Base-by-base conservation (phyloP, 2,113 vertebrate species). In the Tragulus kanchil region DNA sequence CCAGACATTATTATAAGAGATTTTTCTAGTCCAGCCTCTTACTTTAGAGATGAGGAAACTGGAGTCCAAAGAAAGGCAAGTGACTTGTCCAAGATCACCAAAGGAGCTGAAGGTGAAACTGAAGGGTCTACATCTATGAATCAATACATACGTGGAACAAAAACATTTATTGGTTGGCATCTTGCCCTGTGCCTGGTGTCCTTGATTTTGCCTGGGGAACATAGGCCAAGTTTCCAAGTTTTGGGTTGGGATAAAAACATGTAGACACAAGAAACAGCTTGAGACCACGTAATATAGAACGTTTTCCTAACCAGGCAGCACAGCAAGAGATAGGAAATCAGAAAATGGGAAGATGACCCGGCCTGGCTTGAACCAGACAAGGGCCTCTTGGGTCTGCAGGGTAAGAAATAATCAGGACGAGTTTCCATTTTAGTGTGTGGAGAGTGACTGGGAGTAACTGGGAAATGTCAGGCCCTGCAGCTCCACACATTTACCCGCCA, bases 1-100 rank as follows among this genome's bases (percentile, higher is more conserved):
- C 21, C 25, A 77, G 87, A 77, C 58, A 85, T 21, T 62, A 61
- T 71, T 58, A 71, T 31, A 54, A 12, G 26, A 87, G 90, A 89
- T 91, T 58, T 52, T 83, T 21, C 23, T 28, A 89, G 56, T 64
- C 42, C 16, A 59, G 36, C 16, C 1, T 77, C 6, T 92, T 25
- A 69, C 12, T 86, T 77, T 8, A 45, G 14, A 92, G 79, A 52
- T 54, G 64, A 90, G 36, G 61, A 87, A 67, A 61, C 26, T 59
- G 82, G 92, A 83, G 61, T 67, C 23, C 54, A 42, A 56, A 85
- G 61, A 77, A 85, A 85, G 13, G 52, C 23, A 87, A 85, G 31
- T 83, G 48, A 85, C n/a, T 95, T 85, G n/a, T 50, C n/a, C 58
- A 82, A 78, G 88, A 71, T 45, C 90, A 82, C 54, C 69, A 45